Evolutionary conservation across 2,888 invertebrate species (phyloP).

Genomic region (Lasioglossum lativentre): DNA sequence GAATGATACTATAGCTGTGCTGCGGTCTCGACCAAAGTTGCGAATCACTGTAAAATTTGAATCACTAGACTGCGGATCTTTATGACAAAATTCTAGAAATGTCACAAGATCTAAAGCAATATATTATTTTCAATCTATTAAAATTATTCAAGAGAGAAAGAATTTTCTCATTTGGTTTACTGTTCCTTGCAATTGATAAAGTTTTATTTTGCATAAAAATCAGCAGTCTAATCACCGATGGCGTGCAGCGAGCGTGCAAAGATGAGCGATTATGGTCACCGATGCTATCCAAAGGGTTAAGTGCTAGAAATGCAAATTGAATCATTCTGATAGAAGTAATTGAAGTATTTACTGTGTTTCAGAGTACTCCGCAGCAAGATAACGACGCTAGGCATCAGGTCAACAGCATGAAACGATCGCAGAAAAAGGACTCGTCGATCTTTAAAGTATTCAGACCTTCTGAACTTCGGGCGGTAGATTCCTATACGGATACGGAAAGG

Average conservation of each 20-base stretch:
- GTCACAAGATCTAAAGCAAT: too few species aligned
- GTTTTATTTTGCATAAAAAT: too few species aligned
- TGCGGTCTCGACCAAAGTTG: background rate
- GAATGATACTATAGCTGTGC: background rate
- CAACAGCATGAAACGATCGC: background rate
- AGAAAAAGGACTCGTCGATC: background rate
- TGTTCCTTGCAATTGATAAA: too few species aligned
- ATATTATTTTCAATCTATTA: too few species aligned
- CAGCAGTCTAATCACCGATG: too few species aligned
- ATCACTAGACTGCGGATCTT: background rate
- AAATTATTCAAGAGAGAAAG: too few species aligned
- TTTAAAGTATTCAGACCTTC: slow-evolving; percentile 1
- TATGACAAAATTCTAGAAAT: too few species aligned
- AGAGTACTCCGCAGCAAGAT: background rate
- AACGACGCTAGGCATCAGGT: too few species aligned
- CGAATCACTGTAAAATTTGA: too few species aligned
- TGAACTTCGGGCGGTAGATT: background rate
- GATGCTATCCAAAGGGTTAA: background rate
- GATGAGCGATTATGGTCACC: background rate
- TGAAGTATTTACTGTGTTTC: background rate
- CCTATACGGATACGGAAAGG: background rate
- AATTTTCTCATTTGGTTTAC: too few species aligned
- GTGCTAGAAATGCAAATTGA: background rate
- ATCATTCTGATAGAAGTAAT: background rate
- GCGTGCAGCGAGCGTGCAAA: too few species aligned